Percentiles rank a stretch among this genome's conserved stretches.
These are phyloP conservation scores for Epinephelus lanceolatus DNA, from an alignment of 2,113 vertebrate genomes.

Conservation along the genomic window DNA sequence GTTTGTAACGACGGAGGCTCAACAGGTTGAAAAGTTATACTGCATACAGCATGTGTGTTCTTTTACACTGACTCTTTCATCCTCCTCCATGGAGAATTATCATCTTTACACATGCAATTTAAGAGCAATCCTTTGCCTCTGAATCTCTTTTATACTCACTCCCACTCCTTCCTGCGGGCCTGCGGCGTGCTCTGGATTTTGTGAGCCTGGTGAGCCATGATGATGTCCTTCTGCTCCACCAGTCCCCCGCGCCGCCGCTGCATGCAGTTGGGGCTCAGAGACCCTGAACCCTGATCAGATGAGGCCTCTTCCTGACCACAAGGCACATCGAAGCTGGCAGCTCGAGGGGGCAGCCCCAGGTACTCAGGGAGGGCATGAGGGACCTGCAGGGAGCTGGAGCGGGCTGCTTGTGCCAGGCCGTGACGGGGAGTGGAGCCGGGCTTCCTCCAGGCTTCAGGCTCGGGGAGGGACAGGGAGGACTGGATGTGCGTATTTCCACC, in stretches of 20 bases:
- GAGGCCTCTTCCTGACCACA: constrained; percentile 65
- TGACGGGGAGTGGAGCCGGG: constrained; percentile 64
- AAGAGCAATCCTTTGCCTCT: constrained; percentile 60
- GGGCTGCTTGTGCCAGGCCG: constrained; percentile 82
- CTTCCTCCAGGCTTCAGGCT: constrained; percentile 88
- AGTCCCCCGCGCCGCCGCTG: constrained; percentile 91
- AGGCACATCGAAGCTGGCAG: constrained; percentile 86
- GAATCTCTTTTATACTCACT: constrained; percentile 88
- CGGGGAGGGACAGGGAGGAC: constrained; percentile 88
- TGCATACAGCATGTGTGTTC: neutral
- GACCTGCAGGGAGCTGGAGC: constrained; percentile 89
- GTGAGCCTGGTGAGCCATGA: constrained; percentile 95
- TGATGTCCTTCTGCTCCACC: constrained; percentile 94
- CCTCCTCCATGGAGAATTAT: constrained; percentile 57
- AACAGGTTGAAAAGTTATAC: constrained; percentile 32
- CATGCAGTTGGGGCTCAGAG: constrained; percentile 89
- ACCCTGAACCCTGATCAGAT: constrained; percentile 82
- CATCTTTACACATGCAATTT: constrained; percentile 61
- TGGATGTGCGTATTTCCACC: constrained; percentile 47
- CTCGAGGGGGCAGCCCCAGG: constrained; percentile 81
- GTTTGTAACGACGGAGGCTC: neutral
- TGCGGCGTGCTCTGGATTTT: constrained; percentile 97
- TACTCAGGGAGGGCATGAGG: constrained; percentile 80
- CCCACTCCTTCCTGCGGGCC: constrained; percentile 95
- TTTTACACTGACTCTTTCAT: constrained; percentile 46